Evolutionary conservation across 2,888 invertebrate species (phyloP).

Genomic region (Lithophane ornitopus): DNA sequence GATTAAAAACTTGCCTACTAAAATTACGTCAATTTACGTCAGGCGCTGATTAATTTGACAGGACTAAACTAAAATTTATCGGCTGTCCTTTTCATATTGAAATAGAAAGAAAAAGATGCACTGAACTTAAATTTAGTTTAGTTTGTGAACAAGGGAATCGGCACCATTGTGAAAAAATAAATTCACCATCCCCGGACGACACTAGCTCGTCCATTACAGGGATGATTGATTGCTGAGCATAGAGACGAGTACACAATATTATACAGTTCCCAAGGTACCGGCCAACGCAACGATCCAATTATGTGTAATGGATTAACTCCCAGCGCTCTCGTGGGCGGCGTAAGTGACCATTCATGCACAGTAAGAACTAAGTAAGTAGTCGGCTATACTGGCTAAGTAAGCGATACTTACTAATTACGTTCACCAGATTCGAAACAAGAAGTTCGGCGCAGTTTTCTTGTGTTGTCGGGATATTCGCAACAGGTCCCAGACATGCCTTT

Average conservation of each 20-base stretch:
- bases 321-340: constrained; percentile 60
- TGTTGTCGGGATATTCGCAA: neutral
- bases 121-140: too few relatives aligned
- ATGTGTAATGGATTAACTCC: constrained; percentile 84
- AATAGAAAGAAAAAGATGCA: too few relatives aligned
- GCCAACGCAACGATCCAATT: constrained; percentile 81
- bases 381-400: neutral
- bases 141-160: too few relatives aligned
- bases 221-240: constrained; percentile 73
- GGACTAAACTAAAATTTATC: too few relatives aligned
- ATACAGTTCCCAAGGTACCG: constrained; percentile 43
- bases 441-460: neutral
- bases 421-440: neutral
- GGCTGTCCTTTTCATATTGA: too few relatives aligned
- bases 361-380: constrained; percentile 8
- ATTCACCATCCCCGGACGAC: constrained; percentile 66
- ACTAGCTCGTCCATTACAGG: constrained; percentile 64
- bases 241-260: constrained; percentile 42
- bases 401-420: neutral
- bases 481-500: neutral
- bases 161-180: constrained; percentile 39
- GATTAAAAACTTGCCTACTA: too few relatives aligned
- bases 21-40: too few relatives aligned
- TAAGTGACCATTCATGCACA: constrained; percentile 63
- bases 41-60: too few relatives aligned